Conservation (phyloP, 2,888 invertebrate genomes). For the Scaptomyza caliginosa region DNA sequence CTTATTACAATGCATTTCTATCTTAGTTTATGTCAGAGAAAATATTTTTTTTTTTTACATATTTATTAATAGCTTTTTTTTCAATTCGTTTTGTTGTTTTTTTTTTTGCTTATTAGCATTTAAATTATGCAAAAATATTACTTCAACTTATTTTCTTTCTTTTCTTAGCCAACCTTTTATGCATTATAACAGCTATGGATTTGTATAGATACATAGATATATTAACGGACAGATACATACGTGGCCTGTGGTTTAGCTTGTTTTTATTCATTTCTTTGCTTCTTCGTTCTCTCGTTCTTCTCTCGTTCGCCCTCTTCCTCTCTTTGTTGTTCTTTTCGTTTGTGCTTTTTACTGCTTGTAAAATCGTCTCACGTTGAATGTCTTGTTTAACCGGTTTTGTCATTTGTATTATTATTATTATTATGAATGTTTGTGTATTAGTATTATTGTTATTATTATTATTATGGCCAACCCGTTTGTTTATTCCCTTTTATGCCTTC, state of each 20-base stretch:
- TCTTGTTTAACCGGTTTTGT: conserved; percentile 66
- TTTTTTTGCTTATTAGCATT: conserved; percentile 64
- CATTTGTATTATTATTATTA: conserved; percentile 13
- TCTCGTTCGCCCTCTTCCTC: conserved; percentile 4
- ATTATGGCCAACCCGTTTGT: conserved; percentile 12
- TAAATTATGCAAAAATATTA: conserved; percentile 77
- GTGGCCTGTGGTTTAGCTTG: conserved; percentile 46
- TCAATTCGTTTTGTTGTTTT: conserved; percentile 12
- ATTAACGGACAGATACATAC: conserved; percentile 29
- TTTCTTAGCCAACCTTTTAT: conserved; percentile 30
- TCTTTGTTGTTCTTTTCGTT: neutral
- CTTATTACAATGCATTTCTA: neutral
- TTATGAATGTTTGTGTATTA: no score
- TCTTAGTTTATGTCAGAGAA: conserved; percentile 25
- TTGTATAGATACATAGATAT: conserved; percentile 22
- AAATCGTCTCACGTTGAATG: conserved; percentile 56
- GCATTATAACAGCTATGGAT: conserved; percentile 24
- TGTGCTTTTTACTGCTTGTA: conserved; percentile 21
- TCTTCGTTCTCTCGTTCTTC: conserved; percentile 7
- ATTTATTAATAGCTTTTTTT: conserved; percentile 46
- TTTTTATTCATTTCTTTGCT: conserved; percentile 19
- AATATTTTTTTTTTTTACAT: conserved; percentile 20
- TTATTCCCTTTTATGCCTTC: neutral
- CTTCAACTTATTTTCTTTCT: conserved; percentile 34
- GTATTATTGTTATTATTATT: conserved; percentile 1